Evolutionary conservation across 53 echinoderm and acorn worm genomes (phyloP).

Genomic region (Patiria pectinifera): DNA sequence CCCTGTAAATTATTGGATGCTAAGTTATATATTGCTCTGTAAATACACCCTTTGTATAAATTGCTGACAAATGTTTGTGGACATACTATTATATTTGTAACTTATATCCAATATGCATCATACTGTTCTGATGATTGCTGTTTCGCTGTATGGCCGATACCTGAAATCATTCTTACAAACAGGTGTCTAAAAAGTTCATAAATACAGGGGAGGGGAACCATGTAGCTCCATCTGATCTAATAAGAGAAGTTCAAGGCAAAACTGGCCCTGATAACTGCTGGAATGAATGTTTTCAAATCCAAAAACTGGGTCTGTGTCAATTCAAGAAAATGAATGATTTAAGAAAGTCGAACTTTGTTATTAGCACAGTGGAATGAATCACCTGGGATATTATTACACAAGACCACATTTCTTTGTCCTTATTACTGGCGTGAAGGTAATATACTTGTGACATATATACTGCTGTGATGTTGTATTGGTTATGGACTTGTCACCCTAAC

Average conservation of each 20-base stretch:
- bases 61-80: neutral
- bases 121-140: conserved; percentile 1
- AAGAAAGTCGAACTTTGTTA: neutral
- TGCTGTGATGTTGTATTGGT: no score
- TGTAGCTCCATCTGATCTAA: neutral
- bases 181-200: neutral
- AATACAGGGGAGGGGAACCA: neutral
- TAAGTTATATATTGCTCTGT: conserved; percentile 39
- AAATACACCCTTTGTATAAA: conserved; percentile 26
- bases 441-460: no score
- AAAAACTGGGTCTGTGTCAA: neutral
- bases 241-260: neutral
- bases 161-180: neutral
- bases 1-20: conserved; percentile 4
- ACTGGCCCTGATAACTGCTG: neutral
- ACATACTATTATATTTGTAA: conserved; percentile 15
- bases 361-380: neutral
- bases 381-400: neutral
- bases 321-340: conserved; percentile 11
- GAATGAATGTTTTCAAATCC: neutral
- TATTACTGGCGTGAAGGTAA: no score
- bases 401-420: neutral
- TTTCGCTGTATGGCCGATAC: neutral
- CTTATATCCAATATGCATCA: neutral
- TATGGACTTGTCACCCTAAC: no score